Percentiles rank a stretch among this genome's conserved stretches.
phyloP scores from a whole-genome alignment of 2,888 invertebrate genomes.

The Germaria angustata region DNA sequence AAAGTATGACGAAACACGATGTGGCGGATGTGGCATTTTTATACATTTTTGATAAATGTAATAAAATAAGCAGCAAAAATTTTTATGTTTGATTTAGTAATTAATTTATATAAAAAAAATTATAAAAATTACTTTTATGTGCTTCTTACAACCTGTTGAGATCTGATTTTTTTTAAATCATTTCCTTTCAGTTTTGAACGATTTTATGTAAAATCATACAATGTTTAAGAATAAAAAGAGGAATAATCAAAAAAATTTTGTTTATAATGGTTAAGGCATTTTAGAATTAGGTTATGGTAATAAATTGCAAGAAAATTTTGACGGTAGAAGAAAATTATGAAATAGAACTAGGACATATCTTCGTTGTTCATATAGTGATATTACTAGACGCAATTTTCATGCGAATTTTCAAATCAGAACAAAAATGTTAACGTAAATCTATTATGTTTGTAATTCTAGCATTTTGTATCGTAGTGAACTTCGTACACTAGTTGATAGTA shows the following conservation, averaged over 20 bases:
- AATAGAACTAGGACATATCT: not conserved
- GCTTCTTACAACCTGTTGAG: not conserved
- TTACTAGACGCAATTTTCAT: too few relatives aligned
- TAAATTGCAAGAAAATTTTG: not conserved
- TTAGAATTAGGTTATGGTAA: not conserved
- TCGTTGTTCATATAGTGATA: too few relatives aligned
- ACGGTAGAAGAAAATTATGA: not conserved
- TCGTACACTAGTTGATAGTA: too few relatives aligned
- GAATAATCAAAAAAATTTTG: not conserved
- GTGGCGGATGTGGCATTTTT: conserved; percentile 2
- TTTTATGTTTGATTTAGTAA: not conserved
- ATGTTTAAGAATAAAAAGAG: not conserved
- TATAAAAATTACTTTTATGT: not conserved
- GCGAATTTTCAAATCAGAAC: too few relatives aligned
- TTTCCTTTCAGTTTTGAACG: not conserved
- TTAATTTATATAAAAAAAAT: not conserved
- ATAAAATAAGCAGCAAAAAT: not conserved
- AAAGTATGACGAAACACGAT: not conserved
- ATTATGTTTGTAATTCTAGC: too few relatives aligned
- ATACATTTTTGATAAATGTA: not conserved
- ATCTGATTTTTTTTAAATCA: not conserved
- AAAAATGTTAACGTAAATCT: too few relatives aligned
- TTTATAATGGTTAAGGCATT: not conserved
- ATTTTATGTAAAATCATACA: not conserved
- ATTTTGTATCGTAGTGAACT: too few relatives aligned